These are phyloP conservation scores for Brotula barbata DNA, from an alignment of 2,797 vertebrate genomes.

Conservation along the genomic window DNA sequence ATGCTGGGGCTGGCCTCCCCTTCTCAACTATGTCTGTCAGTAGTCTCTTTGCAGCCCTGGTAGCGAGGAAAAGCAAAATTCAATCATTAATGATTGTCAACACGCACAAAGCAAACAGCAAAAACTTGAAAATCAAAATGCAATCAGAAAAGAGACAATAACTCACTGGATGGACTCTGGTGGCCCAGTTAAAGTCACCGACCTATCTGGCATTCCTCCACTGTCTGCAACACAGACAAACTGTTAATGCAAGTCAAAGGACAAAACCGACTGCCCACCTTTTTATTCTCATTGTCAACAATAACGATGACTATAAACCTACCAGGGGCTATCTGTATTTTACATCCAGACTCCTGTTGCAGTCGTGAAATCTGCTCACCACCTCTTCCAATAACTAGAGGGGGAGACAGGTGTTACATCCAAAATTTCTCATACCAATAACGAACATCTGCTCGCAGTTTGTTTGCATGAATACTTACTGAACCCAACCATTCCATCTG, in stretches of 20 bases:
- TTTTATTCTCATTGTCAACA: neutral
- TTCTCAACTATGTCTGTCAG: constrained; percentile 97
- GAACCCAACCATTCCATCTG: constrained; percentile 99
- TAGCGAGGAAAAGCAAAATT: constrained; percentile 22
- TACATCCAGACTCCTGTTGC: constrained; percentile 98
- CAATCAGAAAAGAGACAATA: neutral
- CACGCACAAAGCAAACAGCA: too few species aligned
- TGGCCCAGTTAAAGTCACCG: constrained; percentile 92
- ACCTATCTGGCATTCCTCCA: constrained; percentile 95
- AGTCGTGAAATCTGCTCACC: constrained; percentile 99
- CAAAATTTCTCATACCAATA: neutral
- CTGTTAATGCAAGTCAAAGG: neutral
- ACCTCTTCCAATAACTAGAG: constrained; percentile 95
- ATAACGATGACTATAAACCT: constrained; percentile 30
- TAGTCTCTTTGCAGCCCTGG: constrained; percentile 91
- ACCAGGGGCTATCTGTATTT: constrained; percentile 99
- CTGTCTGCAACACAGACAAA: constrained; percentile 83
- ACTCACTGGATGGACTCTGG: constrained; percentile 97
- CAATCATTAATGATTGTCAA: too few species aligned
- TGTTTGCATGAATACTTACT: constrained; percentile 83
- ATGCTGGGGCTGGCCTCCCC: constrained; percentile 92
- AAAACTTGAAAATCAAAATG: neutral
- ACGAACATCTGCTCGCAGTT: fast-evolving
- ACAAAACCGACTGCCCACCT: neutral
- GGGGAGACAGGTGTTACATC: fast-evolving